These are phyloP conservation scores for Pelusios castaneus DNA, from an alignment of 2,113 vertebrate genomes.

Conservation along the genomic window DNA sequence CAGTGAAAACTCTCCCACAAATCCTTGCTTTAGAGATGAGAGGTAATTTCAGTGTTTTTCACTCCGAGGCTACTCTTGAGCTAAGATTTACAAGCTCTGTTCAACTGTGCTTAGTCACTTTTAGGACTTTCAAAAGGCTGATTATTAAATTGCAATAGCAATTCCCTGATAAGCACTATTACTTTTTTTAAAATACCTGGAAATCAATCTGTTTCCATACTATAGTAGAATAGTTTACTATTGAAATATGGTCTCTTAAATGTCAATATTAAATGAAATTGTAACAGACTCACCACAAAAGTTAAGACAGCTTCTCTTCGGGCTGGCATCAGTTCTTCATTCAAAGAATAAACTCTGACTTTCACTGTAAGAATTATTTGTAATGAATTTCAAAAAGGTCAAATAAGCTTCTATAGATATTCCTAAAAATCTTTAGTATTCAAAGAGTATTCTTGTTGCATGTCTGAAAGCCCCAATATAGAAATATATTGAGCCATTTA, in stretches of 20 bases:
- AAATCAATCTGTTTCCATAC: background rate
- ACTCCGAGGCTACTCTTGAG: background rate
- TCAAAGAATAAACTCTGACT: constrained; percentile 89
- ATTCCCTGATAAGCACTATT: background rate
- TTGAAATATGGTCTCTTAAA: background rate
- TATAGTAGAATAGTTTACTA: background rate
- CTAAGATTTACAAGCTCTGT: background rate
- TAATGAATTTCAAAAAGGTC: background rate
- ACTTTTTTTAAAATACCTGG: background rate
- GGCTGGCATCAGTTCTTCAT: constrained; percentile 88
- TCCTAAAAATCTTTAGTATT: background rate
- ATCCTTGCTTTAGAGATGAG: background rate
- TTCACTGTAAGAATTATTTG: constrained; percentile 78
- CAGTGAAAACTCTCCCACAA: background rate
- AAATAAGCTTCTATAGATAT: background rate
- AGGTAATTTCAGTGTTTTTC: background rate
- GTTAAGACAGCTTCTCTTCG: constrained; percentile 82
- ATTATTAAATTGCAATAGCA: background rate
- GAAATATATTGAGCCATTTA: background rate
- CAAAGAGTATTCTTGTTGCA: background rate
- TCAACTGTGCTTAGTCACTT: background rate
- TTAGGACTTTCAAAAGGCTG: background rate
- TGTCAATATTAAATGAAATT: background rate
- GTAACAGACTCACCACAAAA: constrained; percentile 82
- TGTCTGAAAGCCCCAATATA: too few relatives aligned